phyloP scores from a whole-genome alignment of 2,113 vertebrate genomes.

The Chloebia gouldiae region DNA sequence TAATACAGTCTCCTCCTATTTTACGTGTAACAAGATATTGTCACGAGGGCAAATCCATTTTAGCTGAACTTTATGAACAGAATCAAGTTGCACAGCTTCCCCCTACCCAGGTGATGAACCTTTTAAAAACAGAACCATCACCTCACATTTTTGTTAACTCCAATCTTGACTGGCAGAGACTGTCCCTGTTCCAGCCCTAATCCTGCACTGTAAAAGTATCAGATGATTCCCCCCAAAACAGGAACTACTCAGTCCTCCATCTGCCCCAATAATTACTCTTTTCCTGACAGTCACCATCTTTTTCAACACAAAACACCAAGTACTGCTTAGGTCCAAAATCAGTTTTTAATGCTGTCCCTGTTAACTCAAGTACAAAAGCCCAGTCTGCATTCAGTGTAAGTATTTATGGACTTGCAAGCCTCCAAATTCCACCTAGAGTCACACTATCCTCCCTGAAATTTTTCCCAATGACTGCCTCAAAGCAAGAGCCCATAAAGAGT shows the following conservation, averaged over 20 bases:
- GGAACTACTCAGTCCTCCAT: not conserved
- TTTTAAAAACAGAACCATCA: not conserved
- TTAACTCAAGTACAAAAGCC: not conserved
- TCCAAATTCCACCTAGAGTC: not conserved
- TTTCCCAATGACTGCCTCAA: not conserved
- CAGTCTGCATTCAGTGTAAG: not conserved
- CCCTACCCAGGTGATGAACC: not conserved
- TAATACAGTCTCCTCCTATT: not conserved
- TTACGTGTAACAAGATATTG: not conserved
- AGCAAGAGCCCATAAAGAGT: not conserved
- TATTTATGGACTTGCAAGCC: not conserved
- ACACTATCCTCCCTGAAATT: not conserved
- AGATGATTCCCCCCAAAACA: not conserved
- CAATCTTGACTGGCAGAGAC: not conserved
- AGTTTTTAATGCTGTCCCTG: conserved; percentile 9
- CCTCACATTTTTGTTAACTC: not conserved
- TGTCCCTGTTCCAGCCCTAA: not conserved
- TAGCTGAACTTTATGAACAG: not conserved
- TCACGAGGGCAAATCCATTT: not conserved
- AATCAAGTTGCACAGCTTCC: not conserved
- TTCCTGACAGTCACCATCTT: not conserved
- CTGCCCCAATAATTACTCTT: not conserved
- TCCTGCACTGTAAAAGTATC: not conserved
- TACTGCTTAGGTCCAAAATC: not conserved
- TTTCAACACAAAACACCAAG: not conserved